phyloP scores from a whole-genome alignment of 2,113 vertebrate genomes.

The Corynorhinus townsendii region DNA sequence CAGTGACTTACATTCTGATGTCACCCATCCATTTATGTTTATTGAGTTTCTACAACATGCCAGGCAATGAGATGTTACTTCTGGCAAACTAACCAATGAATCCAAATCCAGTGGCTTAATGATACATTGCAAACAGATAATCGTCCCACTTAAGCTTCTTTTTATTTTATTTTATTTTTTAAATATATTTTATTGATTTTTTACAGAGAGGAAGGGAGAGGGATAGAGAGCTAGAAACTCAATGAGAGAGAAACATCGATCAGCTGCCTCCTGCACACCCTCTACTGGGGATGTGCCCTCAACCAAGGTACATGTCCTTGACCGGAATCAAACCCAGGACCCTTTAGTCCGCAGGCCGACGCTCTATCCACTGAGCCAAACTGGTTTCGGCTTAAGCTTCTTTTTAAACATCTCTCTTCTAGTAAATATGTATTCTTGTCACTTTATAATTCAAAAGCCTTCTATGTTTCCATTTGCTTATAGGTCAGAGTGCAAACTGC shows the following conservation, averaged over 20 bases:
- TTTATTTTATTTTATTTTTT: no score
- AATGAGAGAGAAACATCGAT: no score
- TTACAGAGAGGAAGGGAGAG: no score
- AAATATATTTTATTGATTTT: no score
- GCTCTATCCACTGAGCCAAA: no score
- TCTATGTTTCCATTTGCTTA: background rate
- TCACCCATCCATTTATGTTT: background rate
- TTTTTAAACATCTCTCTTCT: background rate
- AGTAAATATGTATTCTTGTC: background rate
- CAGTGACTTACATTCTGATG: background rate
- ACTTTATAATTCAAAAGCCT: background rate
- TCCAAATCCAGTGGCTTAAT: background rate
- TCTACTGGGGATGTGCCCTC: no score
- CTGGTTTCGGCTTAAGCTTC: background rate
- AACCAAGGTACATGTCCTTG: no score
- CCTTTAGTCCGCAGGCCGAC: no score
- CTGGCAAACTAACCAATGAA: background rate
- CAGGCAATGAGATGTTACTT: background rate
- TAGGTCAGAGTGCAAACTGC: background rate
- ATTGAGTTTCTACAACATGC: background rate
- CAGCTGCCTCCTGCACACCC: no score
- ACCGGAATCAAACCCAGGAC: no score
- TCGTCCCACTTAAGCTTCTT: background rate
- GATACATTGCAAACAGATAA: slow-evolving; percentile 3
- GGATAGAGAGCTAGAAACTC: no score